phyloP scores from a whole-genome alignment of 2,113 vertebrate species.

The Abramis brama region DNA sequence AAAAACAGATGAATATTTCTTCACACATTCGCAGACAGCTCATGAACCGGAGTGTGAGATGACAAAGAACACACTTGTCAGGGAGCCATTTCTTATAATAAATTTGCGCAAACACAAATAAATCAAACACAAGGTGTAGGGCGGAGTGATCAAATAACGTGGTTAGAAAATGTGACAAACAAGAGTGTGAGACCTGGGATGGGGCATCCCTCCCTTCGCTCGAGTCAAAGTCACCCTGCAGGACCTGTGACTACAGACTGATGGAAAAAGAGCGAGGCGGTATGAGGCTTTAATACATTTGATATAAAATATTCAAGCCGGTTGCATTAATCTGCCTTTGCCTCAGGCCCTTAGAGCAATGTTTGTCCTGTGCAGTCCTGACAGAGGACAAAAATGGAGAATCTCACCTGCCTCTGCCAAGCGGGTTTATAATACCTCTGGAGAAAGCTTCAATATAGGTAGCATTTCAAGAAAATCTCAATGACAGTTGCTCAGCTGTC shows the following conservation, averaged over 20 bases:
- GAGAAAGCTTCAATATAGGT: conserved; percentile 1
- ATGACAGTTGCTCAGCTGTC: background rate
- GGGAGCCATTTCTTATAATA: conserved; percentile 12
- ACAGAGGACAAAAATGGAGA: conserved; percentile 63
- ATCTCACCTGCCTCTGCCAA: conserved; percentile 42
- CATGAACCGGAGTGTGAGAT: background rate
- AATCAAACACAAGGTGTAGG: conserved; percentile 9
- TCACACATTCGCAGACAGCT: background rate
- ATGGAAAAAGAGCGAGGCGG: conserved; percentile 51
- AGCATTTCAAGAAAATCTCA: background rate
- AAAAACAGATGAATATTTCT: conserved; percentile 50
- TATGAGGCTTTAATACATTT: conserved; percentile 74
- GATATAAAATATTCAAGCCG: conserved; percentile 79
- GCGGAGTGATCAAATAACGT: background rate
- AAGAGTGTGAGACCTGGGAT: conserved; percentile 24
- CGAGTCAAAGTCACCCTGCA: conserved; percentile 30
- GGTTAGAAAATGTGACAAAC: conserved; percentile 41
- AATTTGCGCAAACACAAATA: conserved; percentile 13
- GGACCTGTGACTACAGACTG: conserved; percentile 29
- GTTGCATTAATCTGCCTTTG: conserved; percentile 78
- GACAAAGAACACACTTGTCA: background rate
- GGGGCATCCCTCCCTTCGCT: conserved; percentile 21
- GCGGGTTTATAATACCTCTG: background rate
- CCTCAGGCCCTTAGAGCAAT: conserved; percentile 68
- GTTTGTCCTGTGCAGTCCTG: conserved; percentile 64